Evolutionary conservation across 1,140 invertebrate genomes (phyloP), one percentile per base, ranked within the genome.

Genomic region (Drosophila paulistorum): DNA sequence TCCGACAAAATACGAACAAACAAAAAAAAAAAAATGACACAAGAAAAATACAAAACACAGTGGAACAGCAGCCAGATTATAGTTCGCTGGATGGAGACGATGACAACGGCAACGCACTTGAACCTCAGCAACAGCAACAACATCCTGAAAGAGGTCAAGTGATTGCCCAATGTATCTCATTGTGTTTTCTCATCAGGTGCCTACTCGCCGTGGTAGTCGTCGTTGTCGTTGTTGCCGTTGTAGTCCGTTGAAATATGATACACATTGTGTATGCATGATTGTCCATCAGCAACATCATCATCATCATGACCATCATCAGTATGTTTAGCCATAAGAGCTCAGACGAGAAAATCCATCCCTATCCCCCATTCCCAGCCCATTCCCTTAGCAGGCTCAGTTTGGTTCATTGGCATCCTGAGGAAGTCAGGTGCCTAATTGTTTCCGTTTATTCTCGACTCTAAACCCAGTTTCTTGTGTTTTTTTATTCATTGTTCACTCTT

Each of bases 371-470:
- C 17, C 14, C 23, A 33, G 37, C 30, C 30, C 30, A 30, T 30
- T 30, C 30, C 30, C 30, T 30, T 30, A 3, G 30, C 30, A 30
- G 30, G 30, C 3, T 30, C 20, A 35, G 11, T 51, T 23, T 17
- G 10, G 67, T 62, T 68, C 26, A 51, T 70, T 55, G 81, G 84
- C 84, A 89, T 89, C 84, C 84, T 89, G 84, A 89, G 84, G 84
- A 89, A 89, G 84, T 89, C 84, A 89, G 84, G 80, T 89, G 84
- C 77, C 84, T 89, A 89, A 89, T 89, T 89, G 84, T 89, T 89
- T 89, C 84, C 84, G 81, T 81, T 81, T 81, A 75, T 68, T 41
- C 57, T 41, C 55, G 14, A 39, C 20, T 41, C 17, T 2, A 4
- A 14, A 26, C 26, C 11, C 62, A 14, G 14, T 20, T 26, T 13